phyloP scores from a whole-genome alignment of 2,113 vertebrate genomes.

The Corythornis cristatus region DNA sequence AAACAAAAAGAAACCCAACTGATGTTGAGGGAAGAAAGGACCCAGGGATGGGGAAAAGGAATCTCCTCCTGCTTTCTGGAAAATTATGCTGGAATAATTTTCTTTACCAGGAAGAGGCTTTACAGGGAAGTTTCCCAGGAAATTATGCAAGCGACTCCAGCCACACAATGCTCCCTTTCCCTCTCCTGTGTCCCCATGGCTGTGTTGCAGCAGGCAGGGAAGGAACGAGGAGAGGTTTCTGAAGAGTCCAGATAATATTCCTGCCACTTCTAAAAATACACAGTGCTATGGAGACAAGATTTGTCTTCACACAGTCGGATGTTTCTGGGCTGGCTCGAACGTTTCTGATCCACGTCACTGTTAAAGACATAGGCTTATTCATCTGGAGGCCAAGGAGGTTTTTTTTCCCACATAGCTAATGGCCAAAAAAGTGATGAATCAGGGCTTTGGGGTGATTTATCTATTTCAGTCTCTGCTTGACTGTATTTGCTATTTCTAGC shows the following conservation, averaged over 20 bases:
- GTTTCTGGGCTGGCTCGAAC: not conserved
- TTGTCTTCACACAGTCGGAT: not conserved
- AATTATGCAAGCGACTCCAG: not conserved
- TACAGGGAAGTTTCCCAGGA: not conserved
- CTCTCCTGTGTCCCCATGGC: fast-evolving
- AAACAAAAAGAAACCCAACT: not conserved
- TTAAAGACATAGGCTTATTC: not conserved
- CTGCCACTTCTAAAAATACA: not conserved
- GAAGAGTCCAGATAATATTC: not conserved
- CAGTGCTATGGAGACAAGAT: not conserved
- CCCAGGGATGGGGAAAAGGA: not conserved
- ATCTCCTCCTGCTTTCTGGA: not conserved
- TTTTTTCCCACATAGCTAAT: slow-evolving; percentile 10
- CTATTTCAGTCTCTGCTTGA: not conserved
- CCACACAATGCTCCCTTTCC: not conserved
- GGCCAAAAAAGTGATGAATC: slow-evolving; percentile 47
- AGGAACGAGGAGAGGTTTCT: not conserved
- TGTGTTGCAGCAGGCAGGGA: not conserved
- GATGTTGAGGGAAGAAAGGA: not conserved
- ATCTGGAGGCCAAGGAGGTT: not conserved
- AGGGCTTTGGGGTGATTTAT: slow-evolving; percentile 22
- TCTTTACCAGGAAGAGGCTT: not conserved
- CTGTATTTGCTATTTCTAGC: slow-evolving; percentile 55
- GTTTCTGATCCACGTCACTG: not conserved
- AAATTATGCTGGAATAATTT: not conserved